phyloP scores from a whole-genome alignment of 2,888 invertebrate species.

The Cosmia pyralina region DNA sequence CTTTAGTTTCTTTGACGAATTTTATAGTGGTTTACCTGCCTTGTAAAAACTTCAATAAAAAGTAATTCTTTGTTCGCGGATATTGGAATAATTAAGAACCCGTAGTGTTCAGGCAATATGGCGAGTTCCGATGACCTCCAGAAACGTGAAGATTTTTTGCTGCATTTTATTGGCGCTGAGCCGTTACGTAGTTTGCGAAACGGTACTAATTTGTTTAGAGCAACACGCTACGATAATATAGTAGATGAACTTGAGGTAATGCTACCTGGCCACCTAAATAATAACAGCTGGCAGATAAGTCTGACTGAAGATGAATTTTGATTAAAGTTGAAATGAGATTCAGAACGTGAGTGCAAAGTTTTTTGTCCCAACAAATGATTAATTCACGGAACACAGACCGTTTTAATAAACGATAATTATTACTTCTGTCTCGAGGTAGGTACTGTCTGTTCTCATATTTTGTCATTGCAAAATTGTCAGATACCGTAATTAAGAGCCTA shows the following conservation, averaged over 20 bases:
- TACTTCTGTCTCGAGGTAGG: conserved; percentile 10
- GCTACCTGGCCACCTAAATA: conserved; percentile 32
- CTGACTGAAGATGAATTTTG: background rate
- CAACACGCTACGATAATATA: conserved; percentile 21
- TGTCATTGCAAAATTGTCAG: conserved; percentile 39
- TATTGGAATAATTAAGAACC: conserved; percentile 53
- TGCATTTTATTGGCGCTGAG: conserved; percentile 43
- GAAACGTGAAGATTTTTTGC: conserved; percentile 56
- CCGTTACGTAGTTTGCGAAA: conserved; percentile 56
- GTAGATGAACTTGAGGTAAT: conserved; percentile 22
- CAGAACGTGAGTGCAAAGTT: conserved; percentile 9
- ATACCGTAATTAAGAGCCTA: conserved; percentile 31
- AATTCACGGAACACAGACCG: conserved; percentile 2
- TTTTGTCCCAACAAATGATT: conserved; percentile 8
- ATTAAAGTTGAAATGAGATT: conserved; percentile 14
- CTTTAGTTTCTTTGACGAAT: conserved; percentile 40
- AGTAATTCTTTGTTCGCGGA: conserved; percentile 46
- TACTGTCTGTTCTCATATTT: conserved; percentile 19
- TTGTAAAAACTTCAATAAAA: conserved; percentile 46
- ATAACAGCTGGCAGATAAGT: conserved; percentile 16
- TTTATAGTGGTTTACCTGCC: conserved; percentile 29
- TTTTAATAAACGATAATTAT: conserved; percentile 31
- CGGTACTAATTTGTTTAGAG: conserved; percentile 59
- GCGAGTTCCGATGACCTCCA: conserved; percentile 60
- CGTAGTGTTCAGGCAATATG: conserved; percentile 26